These are phyloP conservation scores for Gadus chalcogrammus DNA, from an alignment of 2,113 vertebrate genomes.

Conservation along the genomic window DNA sequence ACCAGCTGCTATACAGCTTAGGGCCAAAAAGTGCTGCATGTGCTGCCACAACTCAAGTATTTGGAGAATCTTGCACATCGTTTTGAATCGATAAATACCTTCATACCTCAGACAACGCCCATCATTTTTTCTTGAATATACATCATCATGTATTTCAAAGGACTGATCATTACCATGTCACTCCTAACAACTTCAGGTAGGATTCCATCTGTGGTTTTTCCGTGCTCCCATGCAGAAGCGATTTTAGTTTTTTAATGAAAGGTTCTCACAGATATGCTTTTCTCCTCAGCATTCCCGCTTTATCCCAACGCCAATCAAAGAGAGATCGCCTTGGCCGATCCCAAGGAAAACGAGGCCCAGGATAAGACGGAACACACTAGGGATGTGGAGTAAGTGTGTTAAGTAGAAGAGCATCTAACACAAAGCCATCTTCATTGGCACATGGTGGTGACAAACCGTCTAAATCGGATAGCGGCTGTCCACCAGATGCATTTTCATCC, in stretches of 20 bases:
- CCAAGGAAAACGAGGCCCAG: constrained; percentile 68
- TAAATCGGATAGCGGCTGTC: no score
- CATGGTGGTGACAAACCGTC: no score
- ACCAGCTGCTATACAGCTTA: constrained; percentile 46
- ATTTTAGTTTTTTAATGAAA: background rate
- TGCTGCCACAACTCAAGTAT: no score
- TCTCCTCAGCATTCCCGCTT: constrained; percentile 59
- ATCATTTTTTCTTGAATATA: constrained; percentile 1
- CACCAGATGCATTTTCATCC: background rate
- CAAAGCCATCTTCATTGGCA: background rate
- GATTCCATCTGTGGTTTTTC: background rate
- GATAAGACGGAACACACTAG: constrained; percentile 65
- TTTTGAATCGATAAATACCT: no score
- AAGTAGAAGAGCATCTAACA: background rate
- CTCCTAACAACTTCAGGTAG: constrained; percentile 64
- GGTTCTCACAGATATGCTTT: background rate
- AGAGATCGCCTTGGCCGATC: constrained; percentile 68
- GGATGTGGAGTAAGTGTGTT: constrained; percentile 59
- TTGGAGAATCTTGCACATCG: background rate
- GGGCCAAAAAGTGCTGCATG: constrained; percentile 5
- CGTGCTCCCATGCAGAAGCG: background rate
- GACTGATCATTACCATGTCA: constrained; percentile 47
- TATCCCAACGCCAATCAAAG: constrained; percentile 35
- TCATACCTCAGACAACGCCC: no score
- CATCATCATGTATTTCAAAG: constrained; percentile 54